Evolutionary conservation across 1,140 invertebrate genomes (phyloP), one percentile per base, ranked within the genome.

Genomic region (Lysiphlebus fabarum): DNA sequence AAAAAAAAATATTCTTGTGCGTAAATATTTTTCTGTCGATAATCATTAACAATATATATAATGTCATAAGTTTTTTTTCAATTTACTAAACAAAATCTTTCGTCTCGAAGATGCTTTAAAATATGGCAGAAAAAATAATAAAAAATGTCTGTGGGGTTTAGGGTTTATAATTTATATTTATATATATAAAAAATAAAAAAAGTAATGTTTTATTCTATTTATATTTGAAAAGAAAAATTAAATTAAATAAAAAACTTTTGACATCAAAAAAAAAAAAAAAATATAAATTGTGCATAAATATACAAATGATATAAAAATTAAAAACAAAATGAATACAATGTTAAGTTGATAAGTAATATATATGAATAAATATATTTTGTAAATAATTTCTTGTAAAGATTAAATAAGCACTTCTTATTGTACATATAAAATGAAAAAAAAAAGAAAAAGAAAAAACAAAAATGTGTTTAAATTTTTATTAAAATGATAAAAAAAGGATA

Each of bases 331-430:
- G 67, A 72, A 75, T 69, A 71, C 65, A 68, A 71, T 71, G 70
- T 78, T 75, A 76, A 74, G 73, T 76, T 76, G 67, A 76, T 76
- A 72, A 65, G 67, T 78, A 76, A 75, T 78, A 76, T 78, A 76
- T 75, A 75, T 74, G 68, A 70, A 77, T 67, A 62, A 71, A 75
- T 76, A 76, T 78, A 78, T 77, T 78, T 78, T 78, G 75, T 78
- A 78, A 76, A 78, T 78, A 77, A 76, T 70, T 73, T 77, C 76
- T 76, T 72, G 73, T 76, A 74, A 71, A 76, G 67, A 71, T 51
- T 70, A 64, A 63, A 63, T 62, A 66, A 69, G 65, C 66, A 76
- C 65, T 64, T 65, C 66, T 66, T 66, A 59, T 68, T 75, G 74
- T 76, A 75, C 45, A 76, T 75, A 74, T 40, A 55, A 44, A 54